Percentiles rank a stretch among this genome's conserved stretches.
Conservation (phyloP, 2,797 vertebrate species). For the Serranus cabrilla region DNA sequence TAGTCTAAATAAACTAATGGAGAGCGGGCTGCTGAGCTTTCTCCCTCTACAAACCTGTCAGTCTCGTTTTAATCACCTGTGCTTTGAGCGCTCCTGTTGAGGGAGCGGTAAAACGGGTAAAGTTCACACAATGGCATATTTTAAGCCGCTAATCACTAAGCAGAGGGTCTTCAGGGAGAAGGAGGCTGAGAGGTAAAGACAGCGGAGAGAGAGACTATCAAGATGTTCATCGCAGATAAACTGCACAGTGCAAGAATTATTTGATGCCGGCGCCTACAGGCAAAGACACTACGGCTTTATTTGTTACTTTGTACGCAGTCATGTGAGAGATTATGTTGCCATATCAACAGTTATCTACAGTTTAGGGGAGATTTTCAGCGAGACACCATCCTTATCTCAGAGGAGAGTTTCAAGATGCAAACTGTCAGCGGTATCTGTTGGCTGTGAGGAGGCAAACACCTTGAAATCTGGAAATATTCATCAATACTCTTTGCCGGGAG, state of each 20-base stretch:
- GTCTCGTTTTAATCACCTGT: conserved; percentile 74
- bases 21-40: conserved; percentile 53
- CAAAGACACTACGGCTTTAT: conserved; percentile 48
- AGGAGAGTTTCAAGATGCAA: background rate
- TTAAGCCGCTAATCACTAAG: conserved; percentile 62
- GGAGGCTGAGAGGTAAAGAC: conserved; percentile 37
- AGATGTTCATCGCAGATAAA: conserved; percentile 74
- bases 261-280: conserved; percentile 51
- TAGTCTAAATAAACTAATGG: conserved; percentile 80
- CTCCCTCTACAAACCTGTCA: conserved; percentile 60
- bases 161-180: conserved; percentile 32
- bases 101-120: conserved; percentile 31
- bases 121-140: conserved; percentile 59
- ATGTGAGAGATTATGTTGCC: conserved; percentile 11
- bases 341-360: conserved; percentile 1
- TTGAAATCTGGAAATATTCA: background rate
- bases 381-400: background rate
- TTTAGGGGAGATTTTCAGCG: background rate
- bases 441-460: background rate
- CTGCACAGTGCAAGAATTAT: conserved; percentile 32
- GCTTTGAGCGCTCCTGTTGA: conserved; percentile 61
- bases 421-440: background rate
- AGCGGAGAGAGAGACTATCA: conserved; percentile 44
- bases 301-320: conserved; percentile 22
- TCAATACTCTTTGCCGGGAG: too few species aligned